phyloP scores from a whole-genome alignment of 2,888 invertebrate species.

The Schrankia costaestrigalis region DNA sequence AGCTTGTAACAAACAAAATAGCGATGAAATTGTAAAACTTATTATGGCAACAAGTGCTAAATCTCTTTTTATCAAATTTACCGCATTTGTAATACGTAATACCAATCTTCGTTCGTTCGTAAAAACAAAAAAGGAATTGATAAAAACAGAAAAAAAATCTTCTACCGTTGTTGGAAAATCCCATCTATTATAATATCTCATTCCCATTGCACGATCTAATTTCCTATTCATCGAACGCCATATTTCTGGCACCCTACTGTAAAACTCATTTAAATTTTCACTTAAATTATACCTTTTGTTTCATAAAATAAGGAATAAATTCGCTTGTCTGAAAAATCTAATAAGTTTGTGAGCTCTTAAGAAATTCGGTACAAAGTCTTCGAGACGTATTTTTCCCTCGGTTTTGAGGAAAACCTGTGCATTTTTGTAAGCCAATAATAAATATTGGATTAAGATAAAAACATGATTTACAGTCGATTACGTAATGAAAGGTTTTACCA shows the following conservation, averaged over 20 bases:
- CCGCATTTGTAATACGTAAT: constrained; percentile 14
- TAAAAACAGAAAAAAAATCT: constrained; percentile 28
- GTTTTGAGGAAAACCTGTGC: constrained; percentile 47
- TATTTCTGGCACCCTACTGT: constrained; percentile 44
- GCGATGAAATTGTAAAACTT: too few relatives aligned
- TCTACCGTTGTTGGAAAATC: constrained; percentile 43
- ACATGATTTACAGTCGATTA: constrained; percentile 61
- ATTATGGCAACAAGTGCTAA: constrained; percentile 21
- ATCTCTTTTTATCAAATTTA: constrained; percentile 15
- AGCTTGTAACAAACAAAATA: too few relatives aligned
- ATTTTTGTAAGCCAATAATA: constrained; percentile 51
- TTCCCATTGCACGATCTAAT: constrained; percentile 58
- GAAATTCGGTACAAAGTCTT: constrained; percentile 53
- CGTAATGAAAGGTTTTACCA: constrained; percentile 46
- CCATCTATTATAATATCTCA: constrained; percentile 59
- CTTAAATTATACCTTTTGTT: constrained; percentile 18
- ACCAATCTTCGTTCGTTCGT: constrained; percentile 23
- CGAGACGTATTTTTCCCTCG: constrained; percentile 35
- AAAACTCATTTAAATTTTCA: constrained; percentile 28
- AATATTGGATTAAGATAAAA: constrained; percentile 65
- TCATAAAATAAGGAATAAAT: constrained; percentile 16
- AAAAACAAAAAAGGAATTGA: constrained; percentile 34
- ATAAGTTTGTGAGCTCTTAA: constrained; percentile 33
- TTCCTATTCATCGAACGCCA: constrained; percentile 62
- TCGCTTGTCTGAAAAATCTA: constrained; percentile 11